Base-by-base conservation (phyloP, 1,140 invertebrate genomes). In the Medauroidea extradentata region DNA sequence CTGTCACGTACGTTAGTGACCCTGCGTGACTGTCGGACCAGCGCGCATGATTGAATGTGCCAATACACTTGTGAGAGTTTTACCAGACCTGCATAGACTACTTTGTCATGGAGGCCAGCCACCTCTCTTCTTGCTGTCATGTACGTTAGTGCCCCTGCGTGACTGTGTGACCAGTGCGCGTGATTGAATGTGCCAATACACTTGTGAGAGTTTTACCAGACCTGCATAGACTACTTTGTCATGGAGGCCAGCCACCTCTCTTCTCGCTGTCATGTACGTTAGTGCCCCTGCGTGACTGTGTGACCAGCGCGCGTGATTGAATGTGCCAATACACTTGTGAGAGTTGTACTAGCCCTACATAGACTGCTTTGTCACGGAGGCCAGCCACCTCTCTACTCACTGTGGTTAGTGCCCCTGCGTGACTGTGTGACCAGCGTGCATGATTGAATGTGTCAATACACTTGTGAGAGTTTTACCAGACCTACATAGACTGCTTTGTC, bases 391-490 rank as follows among this genome's bases (percentile, higher is more conserved):
- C 39, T 84, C 96, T 62, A 85, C 86, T 34, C 80, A 90, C 63
- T 89, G 88, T 66, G 91, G 93, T 92, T n/a, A n/a, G n/a, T n/a
- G n/a, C n/a, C n/a, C n/a, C n/a, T n/a, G n/a, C n/a, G n/a, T n/a
- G n/a, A n/a, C n/a, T n/a, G n/a, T n/a, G n/a, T n/a, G n/a, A n/a
- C n/a, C n/a, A n/a, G n/a, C n/a, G n/a, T n/a, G n/a, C n/a, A n/a
- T n/a, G n/a, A n/a, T n/a, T 85, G 57, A 91, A 87, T 67, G 85
- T 96, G 57, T 86, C 90, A 25, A 84, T 94, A 65, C 84, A 88
- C 62, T 83, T 90, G 63, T 97, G 94, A 93, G 92, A 96, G n/a
- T 86, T 90, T 65, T 94, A 91, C 74, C 91, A 92, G 75, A 83
- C 83, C 59, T 89, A 86, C 75, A 85, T 97, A 43, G 91, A 96